Conservation (phyloP, 2,797 vertebrate species). For the Poliocrania exsul region DNA sequence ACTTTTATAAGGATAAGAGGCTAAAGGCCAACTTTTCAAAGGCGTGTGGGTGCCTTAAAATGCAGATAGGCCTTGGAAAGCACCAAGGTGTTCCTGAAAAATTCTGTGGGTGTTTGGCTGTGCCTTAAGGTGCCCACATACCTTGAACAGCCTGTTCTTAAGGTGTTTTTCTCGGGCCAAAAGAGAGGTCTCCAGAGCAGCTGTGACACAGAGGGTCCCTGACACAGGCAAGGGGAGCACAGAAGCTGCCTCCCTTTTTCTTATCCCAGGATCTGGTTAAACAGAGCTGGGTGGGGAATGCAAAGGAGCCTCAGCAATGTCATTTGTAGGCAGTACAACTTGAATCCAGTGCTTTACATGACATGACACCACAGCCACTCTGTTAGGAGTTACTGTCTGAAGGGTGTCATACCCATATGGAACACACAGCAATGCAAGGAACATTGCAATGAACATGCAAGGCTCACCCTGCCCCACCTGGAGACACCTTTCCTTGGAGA, state of each 20-base stretch:
- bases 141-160: not conserved
- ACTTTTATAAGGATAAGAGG: constrained; percentile 31
- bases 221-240: fast-evolving
- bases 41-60: not conserved
- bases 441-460: not conserved
- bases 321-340: not conserved
- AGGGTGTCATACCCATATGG: not conserved
- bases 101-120: not conserved
- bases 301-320: not conserved
- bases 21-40: constrained; percentile 43
- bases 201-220: not conserved
- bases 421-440: not conserved
- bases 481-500: not conserved
- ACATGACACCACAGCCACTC: not conserved
- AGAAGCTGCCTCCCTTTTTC: not conserved
- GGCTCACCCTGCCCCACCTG: fast-evolving
- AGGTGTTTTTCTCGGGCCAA: not conserved
- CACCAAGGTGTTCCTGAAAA: not conserved
- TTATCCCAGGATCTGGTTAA: not conserved
- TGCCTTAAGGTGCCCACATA: not conserved
- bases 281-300: not conserved
- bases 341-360: not conserved
- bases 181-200: not conserved
- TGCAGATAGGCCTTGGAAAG: not conserved
- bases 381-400: not conserved